Evolutionary conservation across 92 coral and sea anemone genomes (phyloP).

Genomic region (Bergia sp.): DNA sequence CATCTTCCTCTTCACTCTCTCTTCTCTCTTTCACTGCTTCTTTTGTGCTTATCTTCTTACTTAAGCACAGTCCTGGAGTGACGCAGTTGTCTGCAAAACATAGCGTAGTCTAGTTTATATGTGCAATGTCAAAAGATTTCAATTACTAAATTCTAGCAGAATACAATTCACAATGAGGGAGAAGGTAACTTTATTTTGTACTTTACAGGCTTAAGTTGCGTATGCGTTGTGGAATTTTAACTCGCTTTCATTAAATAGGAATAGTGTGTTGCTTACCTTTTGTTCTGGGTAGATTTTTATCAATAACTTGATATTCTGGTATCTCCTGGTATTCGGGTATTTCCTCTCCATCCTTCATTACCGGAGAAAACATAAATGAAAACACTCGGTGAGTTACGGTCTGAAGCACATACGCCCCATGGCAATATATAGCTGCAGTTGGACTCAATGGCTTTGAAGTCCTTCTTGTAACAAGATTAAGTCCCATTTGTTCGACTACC

Average conservation of each 20-base stretch:
- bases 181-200: too few species aligned
- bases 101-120: background rate
- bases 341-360: background rate
- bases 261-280: background rate
- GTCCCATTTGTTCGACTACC: background rate
- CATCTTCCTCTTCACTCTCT: background rate
- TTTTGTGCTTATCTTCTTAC: background rate
- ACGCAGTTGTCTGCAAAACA: conserved; percentile 1
- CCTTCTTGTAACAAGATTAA: background rate
- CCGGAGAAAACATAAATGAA: too few species aligned
- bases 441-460: background rate
- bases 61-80: background rate
- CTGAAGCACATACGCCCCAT: background rate
- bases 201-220: too few species aligned
- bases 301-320: background rate
- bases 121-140: background rate
- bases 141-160: background rate
- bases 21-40: background rate
- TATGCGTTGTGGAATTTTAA: background rate
- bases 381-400: background rate
- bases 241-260: background rate
- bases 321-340: conserved; percentile 8
- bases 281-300: background rate
- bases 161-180: background rate
- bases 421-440: background rate